phyloP scores from a whole-genome alignment of 2,113 vertebrate genomes.

The Tringa solitaria region DNA sequence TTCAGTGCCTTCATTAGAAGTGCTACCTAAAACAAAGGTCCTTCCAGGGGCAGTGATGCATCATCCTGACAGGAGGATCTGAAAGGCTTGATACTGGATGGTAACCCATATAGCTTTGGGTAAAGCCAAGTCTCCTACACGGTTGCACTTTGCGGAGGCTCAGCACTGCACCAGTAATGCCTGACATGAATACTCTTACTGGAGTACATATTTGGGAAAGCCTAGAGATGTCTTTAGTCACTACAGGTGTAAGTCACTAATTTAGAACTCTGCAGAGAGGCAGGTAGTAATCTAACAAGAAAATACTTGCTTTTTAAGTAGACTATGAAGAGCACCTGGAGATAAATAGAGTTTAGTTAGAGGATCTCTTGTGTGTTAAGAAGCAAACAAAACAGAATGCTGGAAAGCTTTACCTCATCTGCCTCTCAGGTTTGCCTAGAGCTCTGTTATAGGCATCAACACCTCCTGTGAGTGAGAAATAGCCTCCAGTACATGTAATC shows the following conservation, averaged over 20 bases:
- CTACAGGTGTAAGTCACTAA: neutral
- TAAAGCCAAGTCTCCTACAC: neutral
- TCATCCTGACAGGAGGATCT: neutral
- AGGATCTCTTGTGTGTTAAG: neutral
- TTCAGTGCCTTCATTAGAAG: neutral
- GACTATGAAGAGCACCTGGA: neutral
- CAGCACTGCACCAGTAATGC: neutral
- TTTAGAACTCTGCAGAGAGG: neutral
- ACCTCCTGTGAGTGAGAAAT: neutral
- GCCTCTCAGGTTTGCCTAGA: neutral
- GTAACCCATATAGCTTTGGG: neutral
- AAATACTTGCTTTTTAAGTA: neutral
- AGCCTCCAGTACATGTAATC: rapidly evolving
- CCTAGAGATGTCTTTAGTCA: neutral
- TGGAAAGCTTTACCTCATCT: neutral
- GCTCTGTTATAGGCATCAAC: neutral
- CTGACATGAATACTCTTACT: neutral
- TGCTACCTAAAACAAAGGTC: rapidly evolving
- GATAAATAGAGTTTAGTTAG: neutral
- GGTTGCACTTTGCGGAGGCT: neutral
- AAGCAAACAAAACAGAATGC: neutral
- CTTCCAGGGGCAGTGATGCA: neutral
- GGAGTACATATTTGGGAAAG: neutral
- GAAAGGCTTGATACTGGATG: neutral
- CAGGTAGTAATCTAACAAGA: neutral